Evolutionary conservation across 2,888 invertebrate genomes (phyloP).

Genomic region (Scaptomyza parva): DNA sequence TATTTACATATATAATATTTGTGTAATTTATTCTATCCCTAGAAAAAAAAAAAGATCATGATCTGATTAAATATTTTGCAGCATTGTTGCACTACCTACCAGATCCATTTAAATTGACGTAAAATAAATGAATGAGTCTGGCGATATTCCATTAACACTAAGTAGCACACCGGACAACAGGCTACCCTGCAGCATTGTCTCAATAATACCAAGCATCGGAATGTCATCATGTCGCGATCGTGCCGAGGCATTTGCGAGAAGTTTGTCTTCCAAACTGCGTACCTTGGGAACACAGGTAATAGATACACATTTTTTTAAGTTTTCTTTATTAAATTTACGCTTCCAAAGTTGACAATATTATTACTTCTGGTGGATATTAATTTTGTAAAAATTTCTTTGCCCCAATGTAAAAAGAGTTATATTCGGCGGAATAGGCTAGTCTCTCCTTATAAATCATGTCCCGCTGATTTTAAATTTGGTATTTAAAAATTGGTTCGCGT

Average conservation of each 20-base stretch:
- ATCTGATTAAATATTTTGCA: conserved; percentile 39
- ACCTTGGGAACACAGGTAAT: conserved; percentile 88
- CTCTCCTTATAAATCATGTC: too few species aligned
- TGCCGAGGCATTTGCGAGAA: conserved; percentile 92
- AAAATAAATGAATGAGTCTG: conserved; percentile 84
- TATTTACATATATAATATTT: not conserved
- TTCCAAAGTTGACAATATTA: too few species aligned
- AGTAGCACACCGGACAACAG: conserved; percentile 84
- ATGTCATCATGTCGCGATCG: conserved; percentile 93
- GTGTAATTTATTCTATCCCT: not conserved
- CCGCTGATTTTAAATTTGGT: too few species aligned
- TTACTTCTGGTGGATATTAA: too few species aligned
- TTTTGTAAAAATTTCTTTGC: too few species aligned
- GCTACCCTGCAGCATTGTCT: conserved; percentile 89
- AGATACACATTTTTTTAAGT: not conserved
- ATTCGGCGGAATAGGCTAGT: too few species aligned
- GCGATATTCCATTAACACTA: conserved; percentile 83
- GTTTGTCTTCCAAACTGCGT: conserved; percentile 90
- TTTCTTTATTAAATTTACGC: too few species aligned
- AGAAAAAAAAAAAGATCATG: not conserved
- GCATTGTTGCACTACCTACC: conserved; percentile 62
- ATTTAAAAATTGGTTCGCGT: too few species aligned
- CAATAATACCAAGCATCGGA: conserved; percentile 87
- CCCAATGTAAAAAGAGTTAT: too few species aligned
- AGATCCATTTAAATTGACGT: conserved; percentile 48